Evolutionary conservation across 2,888 invertebrate species (phyloP), one percentile per base, ranked within the genome.

Genomic region (Oscheius myriophilus): DNA sequence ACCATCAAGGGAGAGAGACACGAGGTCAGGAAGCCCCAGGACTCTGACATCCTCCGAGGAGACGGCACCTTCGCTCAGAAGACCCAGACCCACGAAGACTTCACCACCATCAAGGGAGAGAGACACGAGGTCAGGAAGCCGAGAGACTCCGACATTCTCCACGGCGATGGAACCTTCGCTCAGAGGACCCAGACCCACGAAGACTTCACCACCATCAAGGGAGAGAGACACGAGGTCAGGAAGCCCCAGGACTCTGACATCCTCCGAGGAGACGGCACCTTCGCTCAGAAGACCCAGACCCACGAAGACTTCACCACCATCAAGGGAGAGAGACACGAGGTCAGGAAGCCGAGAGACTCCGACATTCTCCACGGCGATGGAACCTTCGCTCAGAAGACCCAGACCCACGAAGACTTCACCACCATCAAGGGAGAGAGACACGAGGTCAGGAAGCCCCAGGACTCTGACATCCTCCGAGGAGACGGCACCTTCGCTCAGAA

Each of bases 231-330:
- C 21, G 57, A 57, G 18, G 42, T 57, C 16, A 41, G 43, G 21
- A 57, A 57, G 21, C 57, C 57, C 9, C n/a, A 57, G 57, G 57
- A 57, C 12, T 42, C 42, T 41, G 57, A 57, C 25, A n/a, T 57
- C 21, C 57, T 57, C n/a, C 57, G 21, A 18, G 57, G 57, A 4
- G 57, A 57, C n/a, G 57, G 57, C 39, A 57, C 21, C 16, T 57
- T 57, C 41, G 57, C 43, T 18, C 42, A 41, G 9, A 33, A 21
- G 21, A 57, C 57, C 1, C 57, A 57, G 21, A 57, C 57, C 21
- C 57, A 57, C 14, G 57, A 57, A 43, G 57, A 57, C 57, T 57
- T 23, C 43, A 41, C 41, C 12, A 6, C 9, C 21, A 18, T 39
- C 14, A 57, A 33, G n/a, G 57, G 57, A 39, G 57, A 57, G 43